Evolutionary conservation across 2,888 invertebrate species (phyloP), one percentile per base, ranked within the genome.

Genomic region (Augochlorella aurata): DNA sequence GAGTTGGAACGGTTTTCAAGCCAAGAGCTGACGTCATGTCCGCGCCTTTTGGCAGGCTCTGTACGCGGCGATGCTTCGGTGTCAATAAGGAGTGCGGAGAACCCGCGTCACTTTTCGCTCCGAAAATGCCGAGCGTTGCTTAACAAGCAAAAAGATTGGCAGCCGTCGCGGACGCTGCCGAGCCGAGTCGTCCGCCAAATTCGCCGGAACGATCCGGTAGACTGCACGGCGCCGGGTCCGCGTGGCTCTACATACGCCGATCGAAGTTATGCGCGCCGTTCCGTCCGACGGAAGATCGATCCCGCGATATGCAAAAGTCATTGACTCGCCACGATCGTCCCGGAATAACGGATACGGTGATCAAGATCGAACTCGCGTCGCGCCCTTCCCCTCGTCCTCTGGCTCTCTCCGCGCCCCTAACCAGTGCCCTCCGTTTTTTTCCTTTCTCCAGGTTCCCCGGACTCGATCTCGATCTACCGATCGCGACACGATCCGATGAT

Each of bases 251-350:
- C 21, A 78, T 77, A 75, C 63, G 61, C 65, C 69, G 67, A 74
- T 71, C 76, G 61, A 73, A 69, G 74, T 68, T 67, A 49, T 50
- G 47, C 29, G 69, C 72, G 66, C 47, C 44, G 63, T 63, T 65
- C 74, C 38, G 47, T n/a, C 47, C 54, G 29, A 49, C 76, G 50
- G 50, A 45, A 83, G 85, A 85, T 85, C 86, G 84, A 84, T 84
- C 76, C 45, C 18, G 54, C 70, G 86, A 86, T 86, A 85, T 85
- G 84, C 85, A 85, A 86, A 85, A 86, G 85, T 86, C 86, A 86
- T 86, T 86, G 86, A 85, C 86, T 86, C 70, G 72, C 69, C 58
- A 47, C 82, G 85, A 86, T 86, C 86, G 78, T 82, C 80, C 82
- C 68, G 82, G 85, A 82, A 85, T 85, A 86, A 86, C 85, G 86